Conservation (phyloP, 2,113 vertebrate genomes). For the Halichoeres trimaculatus region DNA sequence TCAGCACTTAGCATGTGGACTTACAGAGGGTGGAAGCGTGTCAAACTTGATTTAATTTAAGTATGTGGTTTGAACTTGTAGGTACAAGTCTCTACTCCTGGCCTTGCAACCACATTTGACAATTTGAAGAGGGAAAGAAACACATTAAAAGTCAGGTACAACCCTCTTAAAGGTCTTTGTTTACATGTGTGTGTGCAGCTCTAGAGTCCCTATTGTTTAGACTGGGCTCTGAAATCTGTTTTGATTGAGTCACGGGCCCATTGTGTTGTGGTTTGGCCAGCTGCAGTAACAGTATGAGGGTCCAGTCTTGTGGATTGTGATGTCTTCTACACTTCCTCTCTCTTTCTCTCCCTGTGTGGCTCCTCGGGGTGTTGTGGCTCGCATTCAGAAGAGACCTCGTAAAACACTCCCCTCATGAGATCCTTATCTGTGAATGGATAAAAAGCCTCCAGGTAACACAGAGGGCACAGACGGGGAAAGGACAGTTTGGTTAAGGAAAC, state of each 20-base stretch:
- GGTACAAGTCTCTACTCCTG: slow-evolving; percentile 24
- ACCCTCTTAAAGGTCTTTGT: slow-evolving; percentile 33
- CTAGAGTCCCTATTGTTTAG: slow-evolving; percentile 71
- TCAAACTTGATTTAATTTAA: slow-evolving; percentile 31
- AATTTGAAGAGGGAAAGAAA: slow-evolving; percentile 7
- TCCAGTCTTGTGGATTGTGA: slow-evolving; percentile 69
- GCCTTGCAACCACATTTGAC: slow-evolving; percentile 34
- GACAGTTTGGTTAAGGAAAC: slow-evolving; percentile 39
- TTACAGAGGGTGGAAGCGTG: slow-evolving; percentile 33
- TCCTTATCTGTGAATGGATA: slow-evolving; percentile 58
- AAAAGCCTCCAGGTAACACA: slow-evolving; percentile 52
- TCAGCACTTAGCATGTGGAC: slow-evolving; percentile 44
- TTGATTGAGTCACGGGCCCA: slow-evolving; percentile 72
- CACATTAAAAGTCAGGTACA: background rate
- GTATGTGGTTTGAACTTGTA: slow-evolving; percentile 27
- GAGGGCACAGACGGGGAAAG: slow-evolving; percentile 52
- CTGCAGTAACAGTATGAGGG: slow-evolving; percentile 78
- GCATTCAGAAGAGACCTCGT: slow-evolving; percentile 45
- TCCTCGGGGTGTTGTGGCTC: slow-evolving; percentile 38
- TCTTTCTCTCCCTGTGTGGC: slow-evolving; percentile 3
- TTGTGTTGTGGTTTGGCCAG: slow-evolving; percentile 76
- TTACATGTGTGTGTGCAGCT: slow-evolving; percentile 44
- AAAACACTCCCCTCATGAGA: slow-evolving; percentile 49
- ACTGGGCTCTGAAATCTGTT: slow-evolving; percentile 68
- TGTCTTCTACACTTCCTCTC: slow-evolving; percentile 81